Conservation (phyloP, 2,888 invertebrate species). For the Phyllotreta striolata region DNA sequence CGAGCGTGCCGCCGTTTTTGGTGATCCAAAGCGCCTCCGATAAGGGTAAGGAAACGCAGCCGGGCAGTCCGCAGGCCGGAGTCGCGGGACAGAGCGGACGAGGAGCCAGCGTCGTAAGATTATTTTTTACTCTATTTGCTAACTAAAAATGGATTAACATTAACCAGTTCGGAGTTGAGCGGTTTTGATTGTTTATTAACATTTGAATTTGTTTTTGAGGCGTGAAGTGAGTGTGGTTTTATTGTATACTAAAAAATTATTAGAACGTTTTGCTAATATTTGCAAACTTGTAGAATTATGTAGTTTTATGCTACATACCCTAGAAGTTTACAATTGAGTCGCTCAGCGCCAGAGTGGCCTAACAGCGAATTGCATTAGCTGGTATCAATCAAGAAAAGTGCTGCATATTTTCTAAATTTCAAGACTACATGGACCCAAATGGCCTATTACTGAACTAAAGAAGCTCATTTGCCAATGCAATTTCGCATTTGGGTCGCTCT, state of each 20-base stretch:
- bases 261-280: no score
- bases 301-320: no score
- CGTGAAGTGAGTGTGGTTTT: constrained; percentile 16
- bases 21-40: constrained; percentile 80
- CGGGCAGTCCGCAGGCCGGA: constrained; percentile 74
- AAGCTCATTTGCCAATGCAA: no score
- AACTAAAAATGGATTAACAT: background rate
- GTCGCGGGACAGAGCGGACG: constrained; percentile 84
- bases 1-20: constrained; percentile 77
- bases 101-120: constrained; percentile 86
- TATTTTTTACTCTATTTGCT: background rate
- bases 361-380: no score
- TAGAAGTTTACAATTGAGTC: no score
- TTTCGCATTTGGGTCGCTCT: no score
- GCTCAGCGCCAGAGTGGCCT: no score
- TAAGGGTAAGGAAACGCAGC: constrained; percentile 63
- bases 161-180: background rate
- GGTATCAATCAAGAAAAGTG: no score
- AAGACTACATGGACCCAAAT: no score
- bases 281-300: no score
- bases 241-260: constrained; percentile 10
- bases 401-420: no score
- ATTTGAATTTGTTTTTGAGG: constrained; percentile 10
- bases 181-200: constrained; percentile 3
- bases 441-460: no score